A percentile compares a stretch with the other conserved stretches of the same genome.
These are phyloP conservation scores for Diachrysia chrysitis DNA, from an alignment of 2,888 invertebrate genomes.

Conservation along the genomic window DNA sequence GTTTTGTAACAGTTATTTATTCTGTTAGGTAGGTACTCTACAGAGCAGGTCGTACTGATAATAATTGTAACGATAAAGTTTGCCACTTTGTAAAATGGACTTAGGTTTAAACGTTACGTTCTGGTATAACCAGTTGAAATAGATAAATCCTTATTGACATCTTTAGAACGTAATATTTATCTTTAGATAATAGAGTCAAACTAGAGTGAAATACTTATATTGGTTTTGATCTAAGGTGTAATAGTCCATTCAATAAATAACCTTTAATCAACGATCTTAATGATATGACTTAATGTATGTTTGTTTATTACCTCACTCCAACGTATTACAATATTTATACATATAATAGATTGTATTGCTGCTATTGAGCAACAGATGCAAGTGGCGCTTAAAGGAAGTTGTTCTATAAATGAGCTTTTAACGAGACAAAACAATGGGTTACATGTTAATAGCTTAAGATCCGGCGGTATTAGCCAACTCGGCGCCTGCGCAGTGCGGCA, in stretches of 20 bases:
- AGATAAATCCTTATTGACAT: neutral
- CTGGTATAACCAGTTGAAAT: neutral
- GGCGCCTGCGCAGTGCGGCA: neutral
- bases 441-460: neutral
- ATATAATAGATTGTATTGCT: too few relatives aligned
- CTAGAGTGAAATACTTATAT: neutral
- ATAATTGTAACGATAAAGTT: conserved; percentile 11
- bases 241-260: neutral
- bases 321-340: too few relatives aligned
- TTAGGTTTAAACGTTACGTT: neutral
- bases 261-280: too few relatives aligned
- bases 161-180: neutral
- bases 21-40: neutral
- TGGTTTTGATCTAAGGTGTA: neutral
- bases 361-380: neutral
- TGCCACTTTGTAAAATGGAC: neutral
- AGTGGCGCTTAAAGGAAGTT: neutral
- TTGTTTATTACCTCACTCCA: neutral
- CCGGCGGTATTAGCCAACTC: conserved; percentile 17
- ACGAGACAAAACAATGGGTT: neutral
- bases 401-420: neutral
- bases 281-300: neutral
- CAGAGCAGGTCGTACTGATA: conserved; percentile 2
- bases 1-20: conserved; percentile 8
- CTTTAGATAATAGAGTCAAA: neutral